Evolutionary conservation across 2,888 invertebrate genomes (phyloP), one percentile per base, ranked within the genome.

Genomic region (Steinernema scapterisci): DNA sequence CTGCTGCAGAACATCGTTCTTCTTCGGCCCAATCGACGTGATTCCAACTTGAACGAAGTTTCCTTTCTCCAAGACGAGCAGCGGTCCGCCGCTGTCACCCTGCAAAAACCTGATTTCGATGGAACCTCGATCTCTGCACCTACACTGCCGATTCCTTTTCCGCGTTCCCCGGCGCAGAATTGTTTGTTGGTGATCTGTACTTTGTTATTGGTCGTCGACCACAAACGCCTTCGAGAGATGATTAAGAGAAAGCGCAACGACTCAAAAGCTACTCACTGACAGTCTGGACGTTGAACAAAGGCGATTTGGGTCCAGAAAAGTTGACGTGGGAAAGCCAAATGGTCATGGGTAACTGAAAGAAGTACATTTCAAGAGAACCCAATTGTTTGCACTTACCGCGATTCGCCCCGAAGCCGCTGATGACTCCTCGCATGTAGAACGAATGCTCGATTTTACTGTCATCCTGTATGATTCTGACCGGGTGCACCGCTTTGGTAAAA

Each of bases 11-110:
- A 44, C 9, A 16, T 44, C 45, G 9, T 16, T 7, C 45, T 16
- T 44, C 45, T 44, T 44, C 45, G 45, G 45, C 16, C 45, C 45
- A 16, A 44, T 44, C 45, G 45, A 44, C 7, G 45, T 44, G 16
- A 44, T 16, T 44, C 45, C 45, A 16, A 44, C 45, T 16, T 44
- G 45, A 44, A 44, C 16, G 9, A 7, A 44, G 9, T 44, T 16
- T 7, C 16, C 45, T 11, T 16, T 44, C 45, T 44, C 45, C 7
- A 16, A 48, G 48, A n/a, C 5, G 56, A 56, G 21, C 9, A 52
- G 52, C 11, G 52, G 52, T 52, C 52, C 21, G 19, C 56, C 56
- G 25, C 25, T 25, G 56, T 56, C 56, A 23, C 56, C 56, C 25
- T 25, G 21, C 13, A 13, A 25, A 48, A 48, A 48, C 38, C 48